Conservation (phyloP, 2,888 invertebrate species). For the Microplitis manilae region DNA sequence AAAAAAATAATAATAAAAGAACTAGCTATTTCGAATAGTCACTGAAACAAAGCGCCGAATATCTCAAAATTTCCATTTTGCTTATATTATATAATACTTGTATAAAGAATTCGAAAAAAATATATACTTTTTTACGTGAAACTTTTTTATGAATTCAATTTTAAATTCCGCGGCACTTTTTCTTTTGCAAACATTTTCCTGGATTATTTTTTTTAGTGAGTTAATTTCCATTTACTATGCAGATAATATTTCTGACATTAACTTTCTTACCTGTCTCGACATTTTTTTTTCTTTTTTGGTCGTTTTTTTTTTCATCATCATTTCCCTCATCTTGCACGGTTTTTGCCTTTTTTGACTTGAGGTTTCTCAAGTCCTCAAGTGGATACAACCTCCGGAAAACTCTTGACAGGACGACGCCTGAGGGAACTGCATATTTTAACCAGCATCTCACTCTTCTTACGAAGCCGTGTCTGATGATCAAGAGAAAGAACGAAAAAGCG, state of each 20-base stretch:
- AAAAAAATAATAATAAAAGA: background rate
- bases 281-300: too few relatives aligned
- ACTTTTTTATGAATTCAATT: background rate
- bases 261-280: slow-evolving; percentile 30
- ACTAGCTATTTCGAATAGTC: slow-evolving; percentile 40
- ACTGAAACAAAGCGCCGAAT: slow-evolving; percentile 39
- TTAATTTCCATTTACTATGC: slow-evolving; percentile 53
- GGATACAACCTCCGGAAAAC: slow-evolving; percentile 36
- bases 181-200: slow-evolving; percentile 10
- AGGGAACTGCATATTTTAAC: slow-evolving; percentile 51
- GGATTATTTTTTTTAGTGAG: slow-evolving; percentile 51
- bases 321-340: slow-evolving; percentile 22
- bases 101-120: background rate
- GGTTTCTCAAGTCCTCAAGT: slow-evolving; percentile 24
- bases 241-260: slow-evolving; percentile 53
- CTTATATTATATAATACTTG: too few relatives aligned
- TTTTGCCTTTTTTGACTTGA: slow-evolving; percentile 39
- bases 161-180: background rate
- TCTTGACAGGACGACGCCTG: slow-evolving; percentile 38
- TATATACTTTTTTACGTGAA: background rate
- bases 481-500: slow-evolving; percentile 38
- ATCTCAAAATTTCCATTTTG: slow-evolving; percentile 37
- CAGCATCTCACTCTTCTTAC: slow-evolving; percentile 48
- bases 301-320: background rate
- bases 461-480: slow-evolving; percentile 51